These are phyloP conservation scores for Lepidothrix coronata DNA, from an alignment of 2,113 vertebrate species.

Conservation along the genomic window DNA sequence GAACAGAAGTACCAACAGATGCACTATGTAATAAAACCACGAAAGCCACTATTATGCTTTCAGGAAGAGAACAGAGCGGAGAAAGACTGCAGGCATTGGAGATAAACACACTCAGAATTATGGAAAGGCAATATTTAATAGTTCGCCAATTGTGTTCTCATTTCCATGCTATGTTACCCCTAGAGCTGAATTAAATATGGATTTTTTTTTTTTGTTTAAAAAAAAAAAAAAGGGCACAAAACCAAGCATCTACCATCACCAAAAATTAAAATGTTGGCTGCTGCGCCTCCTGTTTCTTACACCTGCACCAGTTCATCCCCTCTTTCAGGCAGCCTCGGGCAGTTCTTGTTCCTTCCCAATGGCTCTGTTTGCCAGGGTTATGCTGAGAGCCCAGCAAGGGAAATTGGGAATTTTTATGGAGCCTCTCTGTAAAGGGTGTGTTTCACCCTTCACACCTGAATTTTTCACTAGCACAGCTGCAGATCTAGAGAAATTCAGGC, in stretches of 20 bases:
- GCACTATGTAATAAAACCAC: background rate
- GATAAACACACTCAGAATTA: background rate
- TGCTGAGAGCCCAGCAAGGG: rapidly evolving
- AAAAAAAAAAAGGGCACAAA: background rate
- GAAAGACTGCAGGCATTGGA: background rate
- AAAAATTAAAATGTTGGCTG: background rate
- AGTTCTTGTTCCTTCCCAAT: background rate
- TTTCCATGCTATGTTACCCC: background rate
- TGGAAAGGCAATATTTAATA: slow-evolving; percentile 6
- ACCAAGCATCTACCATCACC: background rate
- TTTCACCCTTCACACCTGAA: background rate
- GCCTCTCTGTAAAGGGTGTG: background rate
- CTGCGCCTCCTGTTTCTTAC: background rate
- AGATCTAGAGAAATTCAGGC: background rate
- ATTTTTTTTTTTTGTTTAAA: background rate
- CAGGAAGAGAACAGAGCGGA: background rate
- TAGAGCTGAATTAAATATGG: background rate
- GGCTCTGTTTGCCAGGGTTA: background rate
- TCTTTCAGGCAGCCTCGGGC: background rate
- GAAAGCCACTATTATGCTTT: background rate
- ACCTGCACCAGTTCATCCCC: background rate
- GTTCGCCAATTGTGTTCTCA: background rate
- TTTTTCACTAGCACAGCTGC: background rate
- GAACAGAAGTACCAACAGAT: slow-evolving; percentile 50
- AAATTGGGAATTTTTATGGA: background rate